phyloP scores from a whole-genome alignment of 2,113 vertebrate species.

The Cheilinus undulatus region DNA sequence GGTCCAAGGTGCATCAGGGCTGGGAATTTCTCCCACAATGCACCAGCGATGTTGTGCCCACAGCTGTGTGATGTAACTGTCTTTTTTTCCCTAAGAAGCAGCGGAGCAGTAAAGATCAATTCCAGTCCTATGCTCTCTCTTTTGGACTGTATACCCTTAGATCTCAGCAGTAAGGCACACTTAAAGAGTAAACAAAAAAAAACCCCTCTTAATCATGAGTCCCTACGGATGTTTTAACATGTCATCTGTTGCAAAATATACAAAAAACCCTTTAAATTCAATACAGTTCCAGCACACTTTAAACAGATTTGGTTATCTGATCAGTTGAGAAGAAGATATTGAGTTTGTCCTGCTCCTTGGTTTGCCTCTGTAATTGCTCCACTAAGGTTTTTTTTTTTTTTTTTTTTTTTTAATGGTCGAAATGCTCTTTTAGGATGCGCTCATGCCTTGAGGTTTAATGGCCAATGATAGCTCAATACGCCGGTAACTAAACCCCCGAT shows the following conservation, averaged over 20 bases:
- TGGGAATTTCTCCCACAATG: conserved; percentile 62
- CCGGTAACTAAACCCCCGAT: conserved; percentile 54
- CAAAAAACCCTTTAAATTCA: conserved; percentile 12
- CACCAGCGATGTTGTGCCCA: conserved; percentile 43
- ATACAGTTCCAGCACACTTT: neutral
- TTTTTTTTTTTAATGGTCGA: conserved; percentile 29
- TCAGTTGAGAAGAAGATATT: conserved; percentile 26
- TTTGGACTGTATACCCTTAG: conserved; percentile 10
- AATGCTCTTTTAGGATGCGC: conserved; percentile 25
- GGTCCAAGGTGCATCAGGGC: conserved; percentile 43
- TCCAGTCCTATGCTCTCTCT: conserved; percentile 2
- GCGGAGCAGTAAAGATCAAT: conserved; percentile 41
- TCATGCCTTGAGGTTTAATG: conserved; percentile 50
- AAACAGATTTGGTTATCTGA: conserved; percentile 23
- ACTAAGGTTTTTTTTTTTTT: conserved; percentile 38
- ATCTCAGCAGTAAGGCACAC: neutral
- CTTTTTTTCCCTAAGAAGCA: conserved; percentile 19
- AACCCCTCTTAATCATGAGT: neutral
- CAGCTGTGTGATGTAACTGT: conserved; percentile 55
- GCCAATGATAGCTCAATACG: conserved; percentile 47
- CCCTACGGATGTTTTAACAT: neutral
- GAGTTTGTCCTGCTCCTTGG: conserved; percentile 26
- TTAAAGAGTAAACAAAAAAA: neutral
- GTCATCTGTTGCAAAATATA: neutral
- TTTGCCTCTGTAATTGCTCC: conserved; percentile 42